Percentiles rank a stretch among this genome's conserved stretches.
Conservation (phyloP, 2,113 vertebrate species). For the Girardinichthys multiradiatus region DNA sequence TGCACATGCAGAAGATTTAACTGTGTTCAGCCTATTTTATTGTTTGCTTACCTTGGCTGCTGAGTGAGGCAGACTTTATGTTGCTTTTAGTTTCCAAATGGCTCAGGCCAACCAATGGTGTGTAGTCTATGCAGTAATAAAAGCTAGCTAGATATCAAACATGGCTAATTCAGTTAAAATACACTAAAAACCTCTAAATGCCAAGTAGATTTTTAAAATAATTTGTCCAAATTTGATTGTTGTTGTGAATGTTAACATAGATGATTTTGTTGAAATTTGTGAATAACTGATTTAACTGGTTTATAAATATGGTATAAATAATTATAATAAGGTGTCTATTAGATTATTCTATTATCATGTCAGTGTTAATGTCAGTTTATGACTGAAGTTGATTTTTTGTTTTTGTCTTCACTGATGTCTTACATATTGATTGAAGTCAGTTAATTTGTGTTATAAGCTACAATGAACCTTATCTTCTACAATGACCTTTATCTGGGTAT, state of each 20-base stretch:
- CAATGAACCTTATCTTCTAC: background rate
- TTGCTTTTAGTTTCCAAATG: no score
- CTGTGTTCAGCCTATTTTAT: background rate
- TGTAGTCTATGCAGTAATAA: background rate
- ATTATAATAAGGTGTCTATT: background rate
- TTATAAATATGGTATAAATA: background rate
- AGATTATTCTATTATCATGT: background rate
- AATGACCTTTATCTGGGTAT: constrained; percentile 3
- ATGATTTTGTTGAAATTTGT: background rate
- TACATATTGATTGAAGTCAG: background rate
- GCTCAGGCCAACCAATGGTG: background rate
- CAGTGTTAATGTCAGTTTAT: constrained; percentile 3
- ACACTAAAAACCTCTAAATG: constrained; percentile 1
- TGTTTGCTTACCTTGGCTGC: background rate
- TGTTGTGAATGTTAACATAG: constrained; percentile 19
- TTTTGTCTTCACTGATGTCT: background rate
- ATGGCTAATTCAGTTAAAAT: constrained; percentile 2
- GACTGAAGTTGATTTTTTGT: constrained; percentile 8
- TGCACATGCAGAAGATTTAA: background rate
- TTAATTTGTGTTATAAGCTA: background rate
- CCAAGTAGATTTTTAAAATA: background rate
- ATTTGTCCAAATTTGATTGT: background rate
- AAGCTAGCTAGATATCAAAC: background rate
- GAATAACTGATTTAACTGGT: background rate
- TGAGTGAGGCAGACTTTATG: background rate